Conservation (phyloP, 2,888 invertebrate species). For the Neoscelio sp. region DNA sequence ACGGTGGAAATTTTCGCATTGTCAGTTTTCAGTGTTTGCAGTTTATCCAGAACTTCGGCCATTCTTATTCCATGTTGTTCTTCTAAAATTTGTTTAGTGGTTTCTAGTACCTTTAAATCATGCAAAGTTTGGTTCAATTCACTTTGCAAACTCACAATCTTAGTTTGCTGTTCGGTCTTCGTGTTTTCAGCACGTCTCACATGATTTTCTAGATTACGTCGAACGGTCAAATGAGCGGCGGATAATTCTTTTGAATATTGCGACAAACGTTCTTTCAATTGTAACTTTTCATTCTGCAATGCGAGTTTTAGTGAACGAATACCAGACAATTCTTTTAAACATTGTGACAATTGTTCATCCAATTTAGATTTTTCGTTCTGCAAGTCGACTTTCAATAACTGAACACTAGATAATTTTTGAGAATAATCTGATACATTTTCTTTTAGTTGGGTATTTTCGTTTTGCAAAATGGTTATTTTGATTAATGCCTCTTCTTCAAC, state of each 20-base stretch:
- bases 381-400: constrained; percentile 5
- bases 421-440: neutral
- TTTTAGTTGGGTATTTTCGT: neutral
- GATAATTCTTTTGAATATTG: constrained; percentile 29
- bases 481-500: neutral
- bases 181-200: constrained; percentile 21
- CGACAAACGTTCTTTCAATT: neutral
- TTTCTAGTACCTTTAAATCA: constrained; percentile 44
- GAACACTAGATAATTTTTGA: neutral
- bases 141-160: constrained; percentile 33
- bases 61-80: constrained; percentile 34
- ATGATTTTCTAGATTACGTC: constrained; percentile 34
- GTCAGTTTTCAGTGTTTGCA: constrained; percentile 35
- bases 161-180: constrained; percentile 38
- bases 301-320: neutral
- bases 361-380: constrained; percentile 8
- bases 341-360: constrained; percentile 1
- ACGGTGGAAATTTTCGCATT: constrained; percentile 37
- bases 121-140: constrained; percentile 51
- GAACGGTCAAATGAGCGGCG: neutral
- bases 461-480: neutral
- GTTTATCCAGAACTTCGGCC: constrained; percentile 16
- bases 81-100: constrained; percentile 31
- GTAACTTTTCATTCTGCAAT: constrained; percentile 18
- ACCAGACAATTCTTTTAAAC: neutral